Evolutionary conservation across 1,140 invertebrate genomes (phyloP).

Genomic region (Melipona quadrifasciata): DNA sequence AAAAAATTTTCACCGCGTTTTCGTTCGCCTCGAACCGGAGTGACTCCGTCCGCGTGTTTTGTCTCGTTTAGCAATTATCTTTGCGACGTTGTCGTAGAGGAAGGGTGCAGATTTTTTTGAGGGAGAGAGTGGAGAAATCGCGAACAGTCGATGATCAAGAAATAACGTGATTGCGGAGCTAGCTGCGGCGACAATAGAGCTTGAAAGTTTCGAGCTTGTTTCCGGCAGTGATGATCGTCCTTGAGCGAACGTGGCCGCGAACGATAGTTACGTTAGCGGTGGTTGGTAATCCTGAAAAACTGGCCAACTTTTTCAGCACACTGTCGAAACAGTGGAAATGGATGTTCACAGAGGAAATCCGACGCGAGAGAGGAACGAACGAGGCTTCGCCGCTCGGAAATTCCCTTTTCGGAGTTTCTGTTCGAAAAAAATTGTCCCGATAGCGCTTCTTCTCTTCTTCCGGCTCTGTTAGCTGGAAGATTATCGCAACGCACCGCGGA

Average conservation of each 20-base stretch:
- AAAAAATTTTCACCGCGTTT: not conserved
- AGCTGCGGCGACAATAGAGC: not conserved
- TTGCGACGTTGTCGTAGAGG: too few relatives aligned
- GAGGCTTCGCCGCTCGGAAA: not conserved
- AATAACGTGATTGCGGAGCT: not conserved
- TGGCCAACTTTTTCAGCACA: constrained; percentile 6
- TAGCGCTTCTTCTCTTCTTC: not conserved
- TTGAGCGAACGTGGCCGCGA: not conserved
- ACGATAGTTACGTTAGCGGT: not conserved
- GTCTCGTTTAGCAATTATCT: too few relatives aligned
- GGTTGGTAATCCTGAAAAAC: constrained; percentile 27
- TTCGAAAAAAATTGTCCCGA: not conserved
- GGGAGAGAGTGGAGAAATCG: not conserved
- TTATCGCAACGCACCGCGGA: not conserved
- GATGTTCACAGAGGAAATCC: constrained; percentile 6
- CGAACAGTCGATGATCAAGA: too few relatives aligned
- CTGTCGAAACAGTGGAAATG: not conserved
- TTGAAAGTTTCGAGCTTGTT: not conserved
- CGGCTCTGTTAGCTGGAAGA: not conserved
- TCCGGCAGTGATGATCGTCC: too few relatives aligned
- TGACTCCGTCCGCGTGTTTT: not conserved
- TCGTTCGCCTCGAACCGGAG: too few relatives aligned
- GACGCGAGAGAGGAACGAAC: not conserved
- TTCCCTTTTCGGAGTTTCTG: not conserved
- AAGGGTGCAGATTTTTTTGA: not conserved